These are phyloP conservation scores for Osmerus eperlanus DNA, from an alignment of 2,113 vertebrate genomes.

Conservation along the genomic window DNA sequence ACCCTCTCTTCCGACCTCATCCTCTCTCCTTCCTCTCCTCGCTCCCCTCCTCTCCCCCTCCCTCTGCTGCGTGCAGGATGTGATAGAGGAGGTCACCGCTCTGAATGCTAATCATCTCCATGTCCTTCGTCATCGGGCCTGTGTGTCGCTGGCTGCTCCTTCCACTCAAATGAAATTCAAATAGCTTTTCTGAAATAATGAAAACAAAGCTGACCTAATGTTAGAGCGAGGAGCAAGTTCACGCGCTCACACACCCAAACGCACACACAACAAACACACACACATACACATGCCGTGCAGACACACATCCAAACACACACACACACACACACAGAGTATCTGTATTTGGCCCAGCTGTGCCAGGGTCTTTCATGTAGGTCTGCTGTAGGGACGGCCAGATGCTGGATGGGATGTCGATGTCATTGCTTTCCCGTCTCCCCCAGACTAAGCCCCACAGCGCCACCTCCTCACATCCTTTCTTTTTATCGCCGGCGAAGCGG, in stretches of 20 bases:
- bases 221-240: slow-evolving; percentile 38
- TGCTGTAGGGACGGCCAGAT: slow-evolving; percentile 23
- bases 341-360: slow-evolving; percentile 23
- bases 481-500: slow-evolving; percentile 67
- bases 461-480: slow-evolving; percentile 59
- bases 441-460: slow-evolving; percentile 50
- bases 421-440: slow-evolving; percentile 56
- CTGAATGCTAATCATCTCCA: slow-evolving; percentile 65
- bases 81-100: slow-evolving; percentile 62
- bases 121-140: slow-evolving; percentile 53
- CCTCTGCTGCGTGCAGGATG: slow-evolving; percentile 65
- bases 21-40: slow-evolving; percentile 13
- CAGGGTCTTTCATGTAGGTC: slow-evolving; percentile 17
- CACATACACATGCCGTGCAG: no score
- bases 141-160: slow-evolving; percentile 34
- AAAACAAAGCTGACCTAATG: slow-evolving; percentile 50
- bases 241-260: neutral
- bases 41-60: slow-evolving; percentile 21
- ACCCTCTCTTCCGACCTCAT: slow-evolving; percentile 32
- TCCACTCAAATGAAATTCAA: slow-evolving; percentile 45
- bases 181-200: slow-evolving; percentile 37
- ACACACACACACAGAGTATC: neutral
- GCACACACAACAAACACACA: no score
- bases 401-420: slow-evolving; percentile 44
- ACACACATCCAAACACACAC: no score